Evolutionary conservation across 2,113 vertebrate genomes (phyloP).

Genomic region (Pseudorectes ferrugineus): DNA sequence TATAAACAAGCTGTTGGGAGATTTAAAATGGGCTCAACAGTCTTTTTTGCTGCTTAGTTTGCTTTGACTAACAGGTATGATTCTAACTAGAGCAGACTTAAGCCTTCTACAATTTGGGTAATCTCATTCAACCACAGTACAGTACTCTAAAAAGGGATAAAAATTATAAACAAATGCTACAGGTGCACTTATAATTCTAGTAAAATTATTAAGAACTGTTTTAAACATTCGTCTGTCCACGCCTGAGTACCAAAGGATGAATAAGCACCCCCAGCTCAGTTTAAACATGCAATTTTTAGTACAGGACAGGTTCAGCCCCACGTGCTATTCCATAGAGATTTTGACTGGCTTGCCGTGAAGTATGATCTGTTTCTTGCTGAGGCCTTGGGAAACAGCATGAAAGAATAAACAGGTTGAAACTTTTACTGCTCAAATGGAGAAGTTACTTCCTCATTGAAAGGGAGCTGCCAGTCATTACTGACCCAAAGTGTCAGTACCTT

Average conservation of each 20-base stretch:
- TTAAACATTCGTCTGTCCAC: background rate
- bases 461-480: background rate
- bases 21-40: background rate
- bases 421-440: background rate
- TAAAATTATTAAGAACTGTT: background rate
- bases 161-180: background rate
- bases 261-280: background rate
- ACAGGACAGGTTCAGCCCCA: background rate
- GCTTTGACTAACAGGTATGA: background rate
- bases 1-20: background rate
- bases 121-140: background rate
- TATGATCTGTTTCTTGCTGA: background rate
- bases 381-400: background rate
- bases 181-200: background rate
- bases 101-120: background rate
- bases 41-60: background rate
- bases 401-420: background rate
- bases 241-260: background rate
- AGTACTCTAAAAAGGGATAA: background rate
- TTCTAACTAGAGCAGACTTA: background rate
- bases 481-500: background rate
- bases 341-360: background rate
- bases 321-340: background rate
- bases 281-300: background rate
- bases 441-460: background rate